Evolutionary conservation across 1,140 invertebrate species (phyloP).

Genomic region (Rhizoglyphus robini): DNA sequence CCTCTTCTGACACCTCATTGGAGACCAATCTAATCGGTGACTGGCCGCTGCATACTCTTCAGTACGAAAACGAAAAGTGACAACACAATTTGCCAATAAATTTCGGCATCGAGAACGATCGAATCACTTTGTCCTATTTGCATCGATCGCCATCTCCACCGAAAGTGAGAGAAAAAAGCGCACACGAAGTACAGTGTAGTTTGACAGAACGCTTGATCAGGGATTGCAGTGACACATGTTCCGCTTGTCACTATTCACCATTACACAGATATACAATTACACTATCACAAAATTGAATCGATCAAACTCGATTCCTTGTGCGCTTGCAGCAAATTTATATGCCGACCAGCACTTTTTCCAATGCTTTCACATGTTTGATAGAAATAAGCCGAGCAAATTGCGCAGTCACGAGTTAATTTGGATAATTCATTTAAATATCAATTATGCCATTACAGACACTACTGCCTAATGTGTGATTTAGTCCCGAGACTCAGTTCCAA

Average conservation of each 20-base stretch:
- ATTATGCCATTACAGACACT: neutral
- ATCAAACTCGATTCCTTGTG: neutral
- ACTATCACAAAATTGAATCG: constrained; percentile 12
- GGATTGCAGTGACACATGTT: too few relatives aligned
- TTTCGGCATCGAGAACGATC: too few relatives aligned
- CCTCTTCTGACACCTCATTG: neutral
- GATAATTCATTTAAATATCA: constrained; percentile 11
- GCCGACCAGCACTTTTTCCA: neutral
- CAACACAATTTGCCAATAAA: neutral
- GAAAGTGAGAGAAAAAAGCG: too few relatives aligned
- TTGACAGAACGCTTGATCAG: too few relatives aligned
- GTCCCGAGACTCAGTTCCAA: neutral
- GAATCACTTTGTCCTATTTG: too few relatives aligned
- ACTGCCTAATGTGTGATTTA: constrained; percentile 1
- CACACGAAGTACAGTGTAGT: too few relatives aligned
- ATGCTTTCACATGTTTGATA: neutral
- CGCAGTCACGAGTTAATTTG: constrained; percentile 12
- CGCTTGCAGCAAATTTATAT: too few relatives aligned
- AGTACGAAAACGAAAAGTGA: neutral
- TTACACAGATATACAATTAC: too few relatives aligned
- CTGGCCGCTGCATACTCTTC: neutral
- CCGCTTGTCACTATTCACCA: too few relatives aligned
- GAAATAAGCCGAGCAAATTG: neutral
- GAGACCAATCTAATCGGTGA: neutral
- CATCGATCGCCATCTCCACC: too few relatives aligned